Conservation (phyloP, 2,888 invertebrate species). For the Eupithecia subfuscata region DNA sequence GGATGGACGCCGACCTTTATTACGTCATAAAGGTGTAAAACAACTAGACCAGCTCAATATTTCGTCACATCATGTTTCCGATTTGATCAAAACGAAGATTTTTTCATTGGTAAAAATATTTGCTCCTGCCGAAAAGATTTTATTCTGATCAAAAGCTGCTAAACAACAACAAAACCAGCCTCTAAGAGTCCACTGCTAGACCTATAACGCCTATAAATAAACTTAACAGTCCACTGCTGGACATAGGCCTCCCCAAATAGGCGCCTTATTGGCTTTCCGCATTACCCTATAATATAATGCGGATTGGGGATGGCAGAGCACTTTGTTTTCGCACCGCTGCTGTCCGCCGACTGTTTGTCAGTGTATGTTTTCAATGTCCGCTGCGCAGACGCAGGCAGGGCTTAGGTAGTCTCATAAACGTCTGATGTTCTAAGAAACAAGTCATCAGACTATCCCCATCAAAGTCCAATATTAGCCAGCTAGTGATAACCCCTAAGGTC, state of each 20-base stretch:
- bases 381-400: background rate
- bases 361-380: background rate
- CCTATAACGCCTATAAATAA: too few relatives aligned
- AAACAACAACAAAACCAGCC: background rate
- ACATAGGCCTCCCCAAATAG: background rate
- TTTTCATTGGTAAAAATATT: background rate
- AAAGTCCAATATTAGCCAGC: background rate
- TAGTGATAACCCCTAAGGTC: conserved; percentile 43
- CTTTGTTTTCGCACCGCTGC: too few relatives aligned
- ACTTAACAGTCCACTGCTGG: background rate
- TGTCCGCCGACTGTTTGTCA: background rate
- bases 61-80: background rate
- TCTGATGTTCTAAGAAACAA: background rate
- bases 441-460: background rate
- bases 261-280: background rate
- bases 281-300: too few relatives aligned
- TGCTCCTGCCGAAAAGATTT: background rate
- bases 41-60: background rate
- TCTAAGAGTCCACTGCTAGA: background rate
- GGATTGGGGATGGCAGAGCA: too few relatives aligned
- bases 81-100: background rate
- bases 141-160: background rate
- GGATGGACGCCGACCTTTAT: background rate
- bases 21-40: background rate
- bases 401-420: background rate